Base-by-base conservation (phyloP, 2,888 invertebrate species). In the Oithona nana region DNA sequence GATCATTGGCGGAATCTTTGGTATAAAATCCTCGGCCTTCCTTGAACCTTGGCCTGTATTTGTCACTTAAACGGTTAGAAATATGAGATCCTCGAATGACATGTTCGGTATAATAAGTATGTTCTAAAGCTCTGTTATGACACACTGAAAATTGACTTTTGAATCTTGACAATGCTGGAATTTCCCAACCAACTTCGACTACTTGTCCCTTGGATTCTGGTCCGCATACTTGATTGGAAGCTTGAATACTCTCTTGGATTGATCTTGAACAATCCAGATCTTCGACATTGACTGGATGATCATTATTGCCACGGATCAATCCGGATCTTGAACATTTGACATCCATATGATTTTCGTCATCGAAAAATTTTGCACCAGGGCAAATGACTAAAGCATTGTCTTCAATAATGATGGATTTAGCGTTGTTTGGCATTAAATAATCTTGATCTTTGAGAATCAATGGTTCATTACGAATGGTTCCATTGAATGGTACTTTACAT, bases 71-170 rank as follows among this genome's bases (percentile, higher is more conserved):
- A 24, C 3, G 24, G 11, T 31, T 13, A 13, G 16, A 13, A 31
- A 54, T 50, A 61, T 39, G 63, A 63, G 58, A 58, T 11, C 64
- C 65, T 13, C 57, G 39, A 16, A 65, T 50, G 4, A 20, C 52
- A 52, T 65, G 64, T 13, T 28, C 20, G 28, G 57, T 13, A 29
- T 50, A 65, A 13, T 56, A 49, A 1, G 65, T 54, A 1, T 62
- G 61, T 26, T 64, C 65, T 13, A 22, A 29, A 1, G n/a, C 49
- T 4, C 11, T 26, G 49, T 64, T 52, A 39, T 64, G 64, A 60
- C 65, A 65, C 11, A 64, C 30, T 4, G 62, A 56, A 11, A 65
- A 61, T 39, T 65, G 64, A 3, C 57, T 61, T 2, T 63, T 2
- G 29, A 39, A 65, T 8, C 28, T 56, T 22, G 22, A 49, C 1